A percentile compares a stretch with the other conserved stretches of the same genome.
phyloP scores from a whole-genome alignment of 2,888 invertebrate species.

The Drosophila pseudotalamancana region DNA sequence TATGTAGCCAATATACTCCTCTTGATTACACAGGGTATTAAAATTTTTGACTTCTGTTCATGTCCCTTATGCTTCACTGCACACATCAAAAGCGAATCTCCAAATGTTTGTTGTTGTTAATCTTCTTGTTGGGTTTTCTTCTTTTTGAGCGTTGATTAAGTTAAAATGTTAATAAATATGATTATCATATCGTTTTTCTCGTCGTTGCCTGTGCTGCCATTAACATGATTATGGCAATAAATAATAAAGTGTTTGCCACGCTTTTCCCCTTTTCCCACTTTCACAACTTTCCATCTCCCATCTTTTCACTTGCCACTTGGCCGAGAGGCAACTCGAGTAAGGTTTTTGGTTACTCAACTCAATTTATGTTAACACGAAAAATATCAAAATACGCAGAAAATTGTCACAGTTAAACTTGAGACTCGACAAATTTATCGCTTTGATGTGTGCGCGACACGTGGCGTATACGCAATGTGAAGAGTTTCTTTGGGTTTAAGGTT shows the following conservation, averaged over 20 bases:
- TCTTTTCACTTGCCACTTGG: neutral
- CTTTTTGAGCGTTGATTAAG: constrained; percentile 55
- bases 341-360: constrained; percentile 25
- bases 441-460: constrained; percentile 46
- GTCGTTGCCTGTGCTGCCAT: constrained; percentile 51
- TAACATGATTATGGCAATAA: constrained; percentile 72
- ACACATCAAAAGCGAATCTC: constrained; percentile 39
- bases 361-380: constrained; percentile 24
- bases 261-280: neutral
- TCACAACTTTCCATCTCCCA: no score
- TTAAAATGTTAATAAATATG: constrained; percentile 72
- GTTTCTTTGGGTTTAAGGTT: neutral
- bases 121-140: constrained; percentile 1
- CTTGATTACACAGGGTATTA: neutral
- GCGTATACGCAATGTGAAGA: constrained; percentile 31
- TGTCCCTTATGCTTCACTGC: neutral
- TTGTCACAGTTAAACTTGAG: neutral
- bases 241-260: constrained; percentile 63
- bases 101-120: constrained; percentile 9
- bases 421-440: constrained; percentile 20
- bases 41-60: constrained; percentile 1
- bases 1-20: neutral
- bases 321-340: constrained; percentile 7
- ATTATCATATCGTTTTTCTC: constrained; percentile 58
- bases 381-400: constrained; percentile 15